These are phyloP conservation scores for Drosophila kohkoa DNA, from an alignment of 1,140 invertebrate species.

Conservation along the genomic window DNA sequence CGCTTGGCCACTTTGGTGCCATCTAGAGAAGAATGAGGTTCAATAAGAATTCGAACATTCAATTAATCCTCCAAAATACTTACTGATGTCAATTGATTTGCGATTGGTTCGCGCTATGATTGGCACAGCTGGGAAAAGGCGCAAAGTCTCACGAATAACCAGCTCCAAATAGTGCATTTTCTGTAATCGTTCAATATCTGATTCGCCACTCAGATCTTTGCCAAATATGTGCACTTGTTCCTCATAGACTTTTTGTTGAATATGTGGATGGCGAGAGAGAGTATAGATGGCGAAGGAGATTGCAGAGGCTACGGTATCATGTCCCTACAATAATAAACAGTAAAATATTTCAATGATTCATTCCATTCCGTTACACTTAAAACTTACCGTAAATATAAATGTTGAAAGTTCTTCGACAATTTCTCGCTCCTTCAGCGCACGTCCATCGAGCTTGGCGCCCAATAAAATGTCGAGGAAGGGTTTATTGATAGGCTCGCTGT, in stretches of 20 bases:
- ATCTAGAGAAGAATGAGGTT: slow-evolving; percentile 33
- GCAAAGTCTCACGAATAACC: slow-evolving; percentile 89
- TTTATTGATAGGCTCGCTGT: slow-evolving; percentile 19
- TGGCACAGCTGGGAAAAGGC: slow-evolving; percentile 91
- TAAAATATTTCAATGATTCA: neutral
- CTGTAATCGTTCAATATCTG: slow-evolving; percentile 85
- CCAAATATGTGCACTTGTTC: slow-evolving; percentile 87
- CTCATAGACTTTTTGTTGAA: slow-evolving; percentile 86
- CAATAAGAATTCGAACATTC: neutral
- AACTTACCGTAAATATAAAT: slow-evolving; percentile 90
- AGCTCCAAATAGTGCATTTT: slow-evolving; percentile 89
- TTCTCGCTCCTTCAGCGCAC: slow-evolving; percentile 87
- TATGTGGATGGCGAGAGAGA: slow-evolving; percentile 66
- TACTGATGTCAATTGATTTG: slow-evolving; percentile 87
- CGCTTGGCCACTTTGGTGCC: slow-evolving; percentile 75
- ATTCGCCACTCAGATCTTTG: slow-evolving; percentile 58
- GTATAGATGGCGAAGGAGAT: slow-evolving; percentile 77
- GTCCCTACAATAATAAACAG: slow-evolving; percentile 85
- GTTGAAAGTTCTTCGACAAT: slow-evolving; percentile 90
- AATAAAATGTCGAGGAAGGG: slow-evolving; percentile 74
- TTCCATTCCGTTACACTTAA: neutral
- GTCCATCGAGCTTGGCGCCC: slow-evolving; percentile 85
- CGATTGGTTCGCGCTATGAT: slow-evolving; percentile 87
- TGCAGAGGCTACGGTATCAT: slow-evolving; percentile 72
- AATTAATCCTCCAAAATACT: slow-evolving; percentile 19